Conservation (phyloP, 2,888 invertebrate species). For the Byasa hedistus region DNA sequence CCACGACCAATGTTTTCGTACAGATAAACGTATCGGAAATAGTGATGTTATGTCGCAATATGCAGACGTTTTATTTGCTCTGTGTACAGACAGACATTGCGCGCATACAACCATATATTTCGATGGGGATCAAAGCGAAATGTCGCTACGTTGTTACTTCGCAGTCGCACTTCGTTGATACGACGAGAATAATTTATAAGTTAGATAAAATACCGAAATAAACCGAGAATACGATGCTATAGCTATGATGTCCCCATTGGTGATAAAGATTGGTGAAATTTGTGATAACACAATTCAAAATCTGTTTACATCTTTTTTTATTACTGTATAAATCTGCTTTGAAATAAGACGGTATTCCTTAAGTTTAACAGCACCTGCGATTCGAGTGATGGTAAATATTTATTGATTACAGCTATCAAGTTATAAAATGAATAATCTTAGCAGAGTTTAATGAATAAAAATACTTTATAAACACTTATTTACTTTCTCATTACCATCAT, state of each 20-base stretch:
- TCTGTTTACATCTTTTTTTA: neutral
- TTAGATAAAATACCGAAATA: conserved; percentile 10
- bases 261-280: neutral
- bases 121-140: conserved; percentile 20
- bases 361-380: too few relatives aligned
- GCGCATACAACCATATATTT: conserved; percentile 18
- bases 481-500: too few relatives aligned
- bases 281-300: neutral
- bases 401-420: too few relatives aligned
- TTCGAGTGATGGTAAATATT: too few relatives aligned
- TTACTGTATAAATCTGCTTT: too few relatives aligned
- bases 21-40: conserved; percentile 27
- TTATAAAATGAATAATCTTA: too few relatives aligned
- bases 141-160: conserved; percentile 8
- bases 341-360: too few relatives aligned
- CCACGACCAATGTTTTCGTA: conserved; percentile 16
- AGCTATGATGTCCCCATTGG: neutral
- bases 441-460: too few relatives aligned
- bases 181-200: conserved; percentile 15
- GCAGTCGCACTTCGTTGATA: conserved; percentile 6
- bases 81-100: neutral
- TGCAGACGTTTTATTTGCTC: conserved; percentile 16
- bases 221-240: neutral
- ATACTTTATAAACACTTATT: too few relatives aligned
- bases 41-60: conserved; percentile 25